Evolutionary conservation across 2,888 invertebrate species (phyloP).

Genomic region (Eilema griseolum): DNA sequence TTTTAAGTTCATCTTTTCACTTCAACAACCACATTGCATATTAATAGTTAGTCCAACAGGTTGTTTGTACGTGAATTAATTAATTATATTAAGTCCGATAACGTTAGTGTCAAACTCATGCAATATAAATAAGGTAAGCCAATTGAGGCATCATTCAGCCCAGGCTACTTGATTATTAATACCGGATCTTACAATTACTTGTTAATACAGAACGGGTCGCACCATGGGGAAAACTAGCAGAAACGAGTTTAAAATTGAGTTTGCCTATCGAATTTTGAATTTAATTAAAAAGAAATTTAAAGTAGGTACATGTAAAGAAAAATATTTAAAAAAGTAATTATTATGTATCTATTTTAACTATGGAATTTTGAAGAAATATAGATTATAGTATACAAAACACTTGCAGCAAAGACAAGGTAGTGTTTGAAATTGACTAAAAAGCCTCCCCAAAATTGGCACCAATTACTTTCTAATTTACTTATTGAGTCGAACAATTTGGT

Average conservation of each 20-base stretch:
- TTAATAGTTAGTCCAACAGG: constrained; percentile 33
- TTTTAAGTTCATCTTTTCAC: too few species aligned
- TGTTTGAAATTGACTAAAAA: too few species aligned
- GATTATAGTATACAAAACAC: too few species aligned
- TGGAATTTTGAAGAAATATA: too few species aligned
- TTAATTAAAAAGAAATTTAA: not conserved
- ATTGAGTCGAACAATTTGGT: too few species aligned
- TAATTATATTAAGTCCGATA: constrained; percentile 42
- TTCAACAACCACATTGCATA: not conserved
- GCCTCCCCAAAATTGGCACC: too few species aligned
- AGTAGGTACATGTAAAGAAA: too few species aligned
- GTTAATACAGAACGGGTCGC: constrained; percentile 13
- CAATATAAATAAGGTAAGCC: constrained; percentile 47
- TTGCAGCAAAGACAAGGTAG: too few species aligned
- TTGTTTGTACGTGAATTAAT: constrained; percentile 42
- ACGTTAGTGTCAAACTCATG: constrained; percentile 43
- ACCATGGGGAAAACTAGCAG: constrained; percentile 32
- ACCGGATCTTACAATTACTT: constrained; percentile 26
- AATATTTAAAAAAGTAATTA: too few species aligned
- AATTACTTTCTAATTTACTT: too few species aligned
- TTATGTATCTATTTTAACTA: too few species aligned
- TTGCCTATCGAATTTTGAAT: not conserved
- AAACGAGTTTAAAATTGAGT: constrained; percentile 30
- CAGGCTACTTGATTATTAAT: constrained; percentile 39
- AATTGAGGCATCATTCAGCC: constrained; percentile 39